phyloP scores from a whole-genome alignment of 2,888 invertebrate genomes.

The Agonopterix subpropinquella region DNA sequence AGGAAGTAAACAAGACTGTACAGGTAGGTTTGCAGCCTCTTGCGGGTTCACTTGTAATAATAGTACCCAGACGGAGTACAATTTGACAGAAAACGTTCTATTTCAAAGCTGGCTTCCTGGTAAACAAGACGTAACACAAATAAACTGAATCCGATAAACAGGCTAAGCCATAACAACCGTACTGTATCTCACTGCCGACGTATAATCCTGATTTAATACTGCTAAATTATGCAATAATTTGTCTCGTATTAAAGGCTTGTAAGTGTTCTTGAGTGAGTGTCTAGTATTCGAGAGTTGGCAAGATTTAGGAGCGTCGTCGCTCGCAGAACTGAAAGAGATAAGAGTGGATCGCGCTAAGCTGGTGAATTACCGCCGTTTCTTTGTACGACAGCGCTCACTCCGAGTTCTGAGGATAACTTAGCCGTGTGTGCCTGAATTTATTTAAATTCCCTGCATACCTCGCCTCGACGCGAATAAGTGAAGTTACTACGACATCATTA shows the following conservation, averaged over 20 bases:
- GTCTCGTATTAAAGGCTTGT: conserved; percentile 53
- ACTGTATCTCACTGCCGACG: conserved; percentile 17
- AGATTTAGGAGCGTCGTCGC: conserved; percentile 55
- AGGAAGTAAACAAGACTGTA: no score
- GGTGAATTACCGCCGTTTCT: conserved; percentile 52
- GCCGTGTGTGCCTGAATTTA: conserved; percentile 44
- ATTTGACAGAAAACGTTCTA: conserved; percentile 1
- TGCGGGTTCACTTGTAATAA: no score
- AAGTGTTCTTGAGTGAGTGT: conserved; percentile 43
- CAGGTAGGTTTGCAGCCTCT: no score
- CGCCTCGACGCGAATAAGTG: conserved; percentile 26
- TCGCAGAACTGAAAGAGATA: conserved; percentile 53
- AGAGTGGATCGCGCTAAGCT: conserved; percentile 52
- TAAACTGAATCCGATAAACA: conserved; percentile 19
- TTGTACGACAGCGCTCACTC: conserved; percentile 34
- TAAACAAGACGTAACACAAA: conserved; percentile 2
- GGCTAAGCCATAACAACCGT: conserved; percentile 20
- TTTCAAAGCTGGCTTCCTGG: background rate
- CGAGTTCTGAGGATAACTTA: conserved; percentile 34
- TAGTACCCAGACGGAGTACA: no score
- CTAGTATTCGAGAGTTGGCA: conserved; percentile 41
- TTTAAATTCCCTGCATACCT: conserved; percentile 54
- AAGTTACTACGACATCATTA: conserved; percentile 58
- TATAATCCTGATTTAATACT: conserved; percentile 29
- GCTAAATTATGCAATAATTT: conserved; percentile 54